These are phyloP conservation scores for Channa striata DNA, from an alignment of 2,797 vertebrate genomes.

Conservation along the genomic window DNA sequence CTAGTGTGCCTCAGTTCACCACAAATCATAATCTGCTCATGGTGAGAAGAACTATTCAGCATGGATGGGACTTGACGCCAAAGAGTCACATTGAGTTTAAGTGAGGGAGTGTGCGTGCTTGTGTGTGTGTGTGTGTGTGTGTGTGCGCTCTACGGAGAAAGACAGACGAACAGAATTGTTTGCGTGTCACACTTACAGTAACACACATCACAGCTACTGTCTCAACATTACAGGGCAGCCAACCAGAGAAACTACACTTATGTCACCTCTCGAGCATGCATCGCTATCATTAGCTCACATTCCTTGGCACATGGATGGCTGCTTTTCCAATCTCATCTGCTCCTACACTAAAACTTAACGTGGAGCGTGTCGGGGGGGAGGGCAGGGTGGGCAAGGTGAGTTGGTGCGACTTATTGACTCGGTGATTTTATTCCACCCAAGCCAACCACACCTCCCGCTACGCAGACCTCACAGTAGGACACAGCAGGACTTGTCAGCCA, in stretches of 20 bases:
- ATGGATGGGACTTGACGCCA: conserved; percentile 41
- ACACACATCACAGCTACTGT: conserved; percentile 14
- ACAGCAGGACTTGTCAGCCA: conserved; percentile 60
- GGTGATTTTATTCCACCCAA: conserved; percentile 23
- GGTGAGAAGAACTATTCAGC: conserved; percentile 52
- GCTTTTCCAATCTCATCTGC: conserved; percentile 54
- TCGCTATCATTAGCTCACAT: conserved; percentile 19
- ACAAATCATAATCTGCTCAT: conserved; percentile 72
- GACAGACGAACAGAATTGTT: conserved; percentile 30
- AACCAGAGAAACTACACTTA: conserved; percentile 1
- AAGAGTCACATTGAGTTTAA: conserved; percentile 55
- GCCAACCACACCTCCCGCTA: conserved; percentile 12
- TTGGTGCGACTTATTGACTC: conserved; percentile 29
- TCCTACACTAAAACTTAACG: background rate
- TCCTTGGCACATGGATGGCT: conserved; percentile 38
- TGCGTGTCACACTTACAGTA: conserved; percentile 32
- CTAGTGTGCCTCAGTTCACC: conserved; percentile 71
- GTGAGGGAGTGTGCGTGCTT: conserved; percentile 10
- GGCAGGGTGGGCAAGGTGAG: conserved; percentile 2
- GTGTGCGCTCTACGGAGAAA: background rate
- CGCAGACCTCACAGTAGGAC: conserved; percentile 35
- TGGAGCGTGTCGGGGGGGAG: conserved; percentile 12
- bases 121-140: conserved; percentile 9
- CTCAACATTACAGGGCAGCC: conserved; percentile 3
- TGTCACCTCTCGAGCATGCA: conserved; percentile 13